A percentile compares a stretch with the other conserved stretches of the same genome.
phyloP scores from a whole-genome alignment of 2,888 invertebrate species.

The Andrena haemorrhoa region DNA sequence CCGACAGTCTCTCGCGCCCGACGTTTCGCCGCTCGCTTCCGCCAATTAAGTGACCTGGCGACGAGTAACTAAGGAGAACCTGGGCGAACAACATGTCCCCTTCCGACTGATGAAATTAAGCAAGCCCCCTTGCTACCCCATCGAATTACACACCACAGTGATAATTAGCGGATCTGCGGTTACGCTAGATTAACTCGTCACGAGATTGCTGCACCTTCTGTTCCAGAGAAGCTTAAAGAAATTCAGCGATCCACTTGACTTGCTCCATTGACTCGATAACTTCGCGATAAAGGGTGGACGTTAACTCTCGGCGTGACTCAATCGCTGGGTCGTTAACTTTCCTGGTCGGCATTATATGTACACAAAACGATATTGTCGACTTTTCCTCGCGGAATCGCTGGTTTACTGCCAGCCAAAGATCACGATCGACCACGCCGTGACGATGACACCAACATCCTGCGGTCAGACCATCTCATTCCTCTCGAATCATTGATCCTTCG shows the following conservation, averaged over 20 bases:
- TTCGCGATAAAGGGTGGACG: constrained; percentile 24
- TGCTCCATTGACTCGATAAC: constrained; percentile 16
- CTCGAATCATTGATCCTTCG: constrained; percentile 12
- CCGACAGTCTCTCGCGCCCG: constrained; percentile 24
- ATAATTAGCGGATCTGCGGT: background rate
- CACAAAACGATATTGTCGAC: constrained; percentile 1
- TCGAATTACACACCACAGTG: background rate
- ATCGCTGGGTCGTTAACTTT: constrained; percentile 37
- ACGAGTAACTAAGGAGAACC: constrained; percentile 33
- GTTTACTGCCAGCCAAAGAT: constrained; percentile 54
- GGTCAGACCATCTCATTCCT: constrained; percentile 27
- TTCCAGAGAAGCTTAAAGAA: constrained; percentile 3
- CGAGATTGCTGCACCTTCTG: background rate
- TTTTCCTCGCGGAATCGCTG: constrained; percentile 39
- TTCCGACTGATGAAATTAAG: constrained; percentile 36
- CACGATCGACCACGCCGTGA: constrained; percentile 54
- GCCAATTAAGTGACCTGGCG: constrained; percentile 46
- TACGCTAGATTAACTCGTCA: background rate
- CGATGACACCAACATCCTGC: constrained; percentile 30
- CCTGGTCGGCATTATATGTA: background rate
- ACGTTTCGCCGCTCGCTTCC: constrained; percentile 19
- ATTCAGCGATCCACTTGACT: background rate
- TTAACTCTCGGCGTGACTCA: constrained; percentile 25
- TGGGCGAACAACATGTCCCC: constrained; percentile 16
- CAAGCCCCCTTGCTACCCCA: too few relatives aligned